These are phyloP conservation scores for Prionace glauca DNA, from an alignment of 2,797 vertebrate genomes.

Conservation along the genomic window DNA sequence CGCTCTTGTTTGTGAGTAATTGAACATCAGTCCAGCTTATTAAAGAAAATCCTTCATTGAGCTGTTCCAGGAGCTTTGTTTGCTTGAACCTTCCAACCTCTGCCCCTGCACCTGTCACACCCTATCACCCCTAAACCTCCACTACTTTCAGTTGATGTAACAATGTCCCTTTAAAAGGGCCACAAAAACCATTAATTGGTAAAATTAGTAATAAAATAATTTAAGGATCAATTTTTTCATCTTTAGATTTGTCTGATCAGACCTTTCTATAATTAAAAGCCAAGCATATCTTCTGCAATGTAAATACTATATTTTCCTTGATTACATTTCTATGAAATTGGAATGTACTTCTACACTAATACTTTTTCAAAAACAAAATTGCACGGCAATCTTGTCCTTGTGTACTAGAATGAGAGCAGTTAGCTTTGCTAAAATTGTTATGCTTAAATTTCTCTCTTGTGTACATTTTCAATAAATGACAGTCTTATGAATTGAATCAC, in stretches of 20 bases:
- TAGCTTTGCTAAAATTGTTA: not conserved
- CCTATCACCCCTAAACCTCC: not conserved
- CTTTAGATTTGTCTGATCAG: not conserved
- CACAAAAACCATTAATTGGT: not conserved
- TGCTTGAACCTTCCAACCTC: not conserved
- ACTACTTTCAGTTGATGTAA: no score
- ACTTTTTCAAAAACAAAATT: not conserved
- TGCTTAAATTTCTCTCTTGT: not conserved
- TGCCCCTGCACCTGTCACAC: not conserved
- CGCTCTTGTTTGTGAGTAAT: not conserved
- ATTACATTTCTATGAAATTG: not conserved
- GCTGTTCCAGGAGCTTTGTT: not conserved
- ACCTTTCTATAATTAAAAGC: not conserved
- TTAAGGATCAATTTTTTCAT: not conserved
- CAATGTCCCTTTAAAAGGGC: not conserved
- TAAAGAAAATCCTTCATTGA: not conserved
- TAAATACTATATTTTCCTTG: not conserved
- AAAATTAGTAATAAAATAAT: not conserved
- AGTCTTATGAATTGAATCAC: not conserved
- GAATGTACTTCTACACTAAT: not conserved
- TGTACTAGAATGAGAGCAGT: not conserved
- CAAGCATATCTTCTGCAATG: not conserved
- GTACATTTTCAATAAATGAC: not conserved
- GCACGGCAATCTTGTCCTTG: not conserved
- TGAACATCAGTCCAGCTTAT: not conserved